phyloP scores from a whole-genome alignment of 2,888 invertebrate genomes.

The Bombylius major region DNA sequence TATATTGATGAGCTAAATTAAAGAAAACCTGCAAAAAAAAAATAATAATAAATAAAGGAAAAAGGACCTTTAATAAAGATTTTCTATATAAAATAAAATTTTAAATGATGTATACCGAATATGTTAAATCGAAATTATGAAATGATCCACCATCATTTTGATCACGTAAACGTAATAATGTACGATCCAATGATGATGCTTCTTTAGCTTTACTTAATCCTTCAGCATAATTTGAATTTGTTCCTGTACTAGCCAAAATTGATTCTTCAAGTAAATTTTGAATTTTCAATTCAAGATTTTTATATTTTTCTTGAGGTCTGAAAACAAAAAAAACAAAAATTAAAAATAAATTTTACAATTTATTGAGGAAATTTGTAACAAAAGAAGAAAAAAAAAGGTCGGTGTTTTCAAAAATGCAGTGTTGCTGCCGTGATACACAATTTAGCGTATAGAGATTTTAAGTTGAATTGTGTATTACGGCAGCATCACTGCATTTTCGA shows the following conservation, averaged over 20 bases:
- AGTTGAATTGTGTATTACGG: too few relatives aligned
- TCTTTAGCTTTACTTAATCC: constrained; percentile 89
- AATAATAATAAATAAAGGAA: neutral
- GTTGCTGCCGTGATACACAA: too few relatives aligned
- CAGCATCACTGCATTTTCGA: too few relatives aligned
- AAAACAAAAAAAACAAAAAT: constrained; percentile 14
- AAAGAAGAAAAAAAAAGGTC: neutral
- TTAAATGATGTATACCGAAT: constrained; percentile 52
- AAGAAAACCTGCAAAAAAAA: constrained; percentile 66
- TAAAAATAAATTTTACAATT: neutral
- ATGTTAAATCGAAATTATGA: constrained; percentile 91
- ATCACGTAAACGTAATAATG: constrained; percentile 80
- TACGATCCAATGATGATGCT: constrained; percentile 84
- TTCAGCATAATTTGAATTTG: constrained; percentile 25
- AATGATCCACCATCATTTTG: constrained; percentile 80
- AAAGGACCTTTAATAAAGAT: too few relatives aligned
- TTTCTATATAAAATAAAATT: too few relatives aligned
- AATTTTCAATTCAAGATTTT: constrained; percentile 76
- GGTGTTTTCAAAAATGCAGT: too few relatives aligned
- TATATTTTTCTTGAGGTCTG: constrained; percentile 86
- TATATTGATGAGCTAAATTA: constrained; percentile 91
- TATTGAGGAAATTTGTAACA: too few relatives aligned
- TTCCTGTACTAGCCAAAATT: constrained; percentile 44
- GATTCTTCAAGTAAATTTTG: constrained; percentile 85
- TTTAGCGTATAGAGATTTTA: too few relatives aligned